Percentiles rank a stretch among this genome's conserved stretches.
These are phyloP conservation scores for Nicator chloris DNA, from an alignment of 2,113 vertebrate genomes.

Conservation along the genomic window DNA sequence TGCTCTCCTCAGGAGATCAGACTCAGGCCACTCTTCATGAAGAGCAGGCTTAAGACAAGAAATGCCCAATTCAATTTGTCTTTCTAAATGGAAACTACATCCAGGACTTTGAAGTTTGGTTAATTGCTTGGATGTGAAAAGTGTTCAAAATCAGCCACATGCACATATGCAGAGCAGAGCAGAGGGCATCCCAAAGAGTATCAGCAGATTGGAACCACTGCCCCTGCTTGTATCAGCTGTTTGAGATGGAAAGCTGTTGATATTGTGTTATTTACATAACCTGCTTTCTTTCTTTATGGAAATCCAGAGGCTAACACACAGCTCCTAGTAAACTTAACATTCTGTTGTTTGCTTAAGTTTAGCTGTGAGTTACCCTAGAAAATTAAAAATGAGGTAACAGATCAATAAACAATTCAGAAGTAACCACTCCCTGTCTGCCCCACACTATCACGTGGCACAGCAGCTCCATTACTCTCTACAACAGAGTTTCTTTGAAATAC, in stretches of 20 bases:
- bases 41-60: background rate
- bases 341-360: background rate
- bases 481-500: background rate
- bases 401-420: background rate
- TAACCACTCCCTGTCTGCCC: background rate
- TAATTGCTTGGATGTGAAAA: background rate
- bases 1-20: background rate
- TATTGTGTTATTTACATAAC: background rate
- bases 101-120: background rate
- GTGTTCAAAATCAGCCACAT: background rate
- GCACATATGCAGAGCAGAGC: background rate
- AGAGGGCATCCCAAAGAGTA: background rate
- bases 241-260: background rate
- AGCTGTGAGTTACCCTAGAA: background rate
- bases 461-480: background rate
- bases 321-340: background rate
- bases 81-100: background rate
- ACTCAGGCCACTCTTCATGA: accelerated
- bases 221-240: background rate
- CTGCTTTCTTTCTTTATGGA: background rate
- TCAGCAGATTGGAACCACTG: background rate
- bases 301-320: background rate
- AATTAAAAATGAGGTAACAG: background rate
- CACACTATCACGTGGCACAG: background rate
- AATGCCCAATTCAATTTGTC: background rate